Conservation (phyloP, 2,113 vertebrate genomes). For the Sylvicapra grimmia region DNA sequence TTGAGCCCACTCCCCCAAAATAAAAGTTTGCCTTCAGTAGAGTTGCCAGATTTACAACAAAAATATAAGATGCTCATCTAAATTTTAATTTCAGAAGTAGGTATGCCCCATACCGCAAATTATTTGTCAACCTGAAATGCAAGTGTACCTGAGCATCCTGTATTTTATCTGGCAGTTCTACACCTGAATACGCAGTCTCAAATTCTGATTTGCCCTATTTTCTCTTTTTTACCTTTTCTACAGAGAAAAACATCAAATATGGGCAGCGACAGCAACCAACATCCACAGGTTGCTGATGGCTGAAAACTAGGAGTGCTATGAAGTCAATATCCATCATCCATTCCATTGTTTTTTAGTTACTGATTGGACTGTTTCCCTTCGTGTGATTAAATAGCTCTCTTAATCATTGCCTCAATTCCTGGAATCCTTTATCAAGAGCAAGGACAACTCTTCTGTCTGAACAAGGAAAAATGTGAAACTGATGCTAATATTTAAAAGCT, state of each 20-base stretch:
- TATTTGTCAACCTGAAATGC: background rate
- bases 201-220: conserved; percentile 30
- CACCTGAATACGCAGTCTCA: conserved; percentile 23
- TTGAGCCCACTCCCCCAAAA: conserved; percentile 36
- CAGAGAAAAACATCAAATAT: background rate
- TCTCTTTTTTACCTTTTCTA: background rate
- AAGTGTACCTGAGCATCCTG: background rate
- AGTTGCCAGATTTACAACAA: background rate
- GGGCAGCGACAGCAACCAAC: conserved; percentile 13
- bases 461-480: conserved; percentile 41
- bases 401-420: conserved; percentile 31
- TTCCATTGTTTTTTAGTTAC: conserved; percentile 11
- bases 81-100: background rate
- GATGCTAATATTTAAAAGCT: conserved; percentile 54
- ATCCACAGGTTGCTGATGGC: background rate
- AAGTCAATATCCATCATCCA: conserved; percentile 23
- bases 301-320: background rate
- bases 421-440: conserved; percentile 48
- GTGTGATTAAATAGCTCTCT: conserved; percentile 21
- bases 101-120: background rate
- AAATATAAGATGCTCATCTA: background rate
- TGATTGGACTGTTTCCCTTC: conserved; percentile 35
- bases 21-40: background rate
- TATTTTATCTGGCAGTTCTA: conserved; percentile 1
- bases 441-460: conserved; percentile 10